Base-by-base conservation (phyloP, 2,888 invertebrate species). In the Yponomeuta malinellus region DNA sequence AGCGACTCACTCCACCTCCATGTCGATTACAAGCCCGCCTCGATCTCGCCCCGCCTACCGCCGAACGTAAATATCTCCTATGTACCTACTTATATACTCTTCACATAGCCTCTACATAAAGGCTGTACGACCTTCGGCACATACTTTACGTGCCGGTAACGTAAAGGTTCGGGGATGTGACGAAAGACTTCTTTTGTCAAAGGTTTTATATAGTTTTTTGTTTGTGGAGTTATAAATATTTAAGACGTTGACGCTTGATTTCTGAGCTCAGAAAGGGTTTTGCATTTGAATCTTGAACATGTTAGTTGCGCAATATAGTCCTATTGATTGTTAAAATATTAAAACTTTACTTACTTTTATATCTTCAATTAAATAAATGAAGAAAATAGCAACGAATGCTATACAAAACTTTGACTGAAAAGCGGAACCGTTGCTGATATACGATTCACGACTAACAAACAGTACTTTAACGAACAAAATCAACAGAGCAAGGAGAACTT, bases 21-120 rank as follows among this genome's bases (percentile, higher is more conserved):
- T 88, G 88, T 89, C 88, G 86, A 89, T 87, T 85, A 83, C 83
- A 59, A 89, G 86, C 89, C 91, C 91, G 91, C 91, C 91, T 91
- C 86, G 81, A 85, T 83, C 82, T 80, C 81, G 90, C 91, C 85
- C 88, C 91, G 90, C 90, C 91, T 90, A 87, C 90, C 78, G 79
- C 80, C 80, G 52, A 80, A 85, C 83, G 87, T 90, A 91, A 86
- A 90, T 91, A 89, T 84, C 81, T 85, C 78, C 84, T 84, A 87
- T 87, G 84, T 90, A 85, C 85, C 86, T 83, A 82, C 77, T 82
- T 86, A 84, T 86, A 79, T 86, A 86, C 81, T 81, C 79, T 75
- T 74, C 78, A 78, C 80, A 83, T 85, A 77, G 82, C 79, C 65
- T 65, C 33, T 65, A 31, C 29, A 65, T 81, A 78, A 72, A 48